phyloP scores from a whole-genome alignment of 2,797 vertebrate genomes.

The Amazona ochrocephala region DNA sequence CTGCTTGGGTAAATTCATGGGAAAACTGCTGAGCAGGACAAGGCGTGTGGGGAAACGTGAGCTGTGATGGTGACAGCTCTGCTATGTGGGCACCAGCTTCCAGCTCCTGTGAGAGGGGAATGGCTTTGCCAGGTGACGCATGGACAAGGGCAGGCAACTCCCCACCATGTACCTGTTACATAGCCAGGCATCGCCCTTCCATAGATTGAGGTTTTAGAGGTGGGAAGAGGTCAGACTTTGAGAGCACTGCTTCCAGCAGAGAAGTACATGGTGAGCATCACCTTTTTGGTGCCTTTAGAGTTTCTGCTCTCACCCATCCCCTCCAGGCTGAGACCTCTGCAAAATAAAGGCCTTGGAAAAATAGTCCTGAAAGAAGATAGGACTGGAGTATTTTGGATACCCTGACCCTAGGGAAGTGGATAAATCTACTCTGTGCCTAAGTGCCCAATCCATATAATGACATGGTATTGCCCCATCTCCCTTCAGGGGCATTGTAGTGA shows the following conservation, averaged over 20 bases:
- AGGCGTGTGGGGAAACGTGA: fast-evolving
- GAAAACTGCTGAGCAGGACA: constrained; percentile 3
- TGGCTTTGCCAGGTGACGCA: background rate
- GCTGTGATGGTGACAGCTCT: background rate
- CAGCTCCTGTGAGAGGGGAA: background rate
- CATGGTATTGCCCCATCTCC: background rate
- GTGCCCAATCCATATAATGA: background rate
- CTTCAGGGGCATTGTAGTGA: background rate
- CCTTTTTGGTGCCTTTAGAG: background rate
- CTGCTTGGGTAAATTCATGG: background rate
- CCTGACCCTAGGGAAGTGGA: background rate
- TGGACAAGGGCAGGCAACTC: background rate
- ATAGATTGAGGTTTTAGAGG: background rate
- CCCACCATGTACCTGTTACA: background rate
- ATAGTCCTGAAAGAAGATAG: background rate
- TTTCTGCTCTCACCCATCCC: background rate
- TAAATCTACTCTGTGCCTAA: background rate
- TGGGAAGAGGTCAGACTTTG: background rate
- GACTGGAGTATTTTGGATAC: background rate
- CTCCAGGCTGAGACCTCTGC: background rate
- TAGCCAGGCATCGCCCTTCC: background rate
- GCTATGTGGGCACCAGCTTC: background rate
- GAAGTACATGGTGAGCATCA: background rate
- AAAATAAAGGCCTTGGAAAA: background rate
- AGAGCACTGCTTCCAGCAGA: background rate